Conservation (phyloP, 2,888 invertebrate genomes). For the Drosophila borealis region DNA sequence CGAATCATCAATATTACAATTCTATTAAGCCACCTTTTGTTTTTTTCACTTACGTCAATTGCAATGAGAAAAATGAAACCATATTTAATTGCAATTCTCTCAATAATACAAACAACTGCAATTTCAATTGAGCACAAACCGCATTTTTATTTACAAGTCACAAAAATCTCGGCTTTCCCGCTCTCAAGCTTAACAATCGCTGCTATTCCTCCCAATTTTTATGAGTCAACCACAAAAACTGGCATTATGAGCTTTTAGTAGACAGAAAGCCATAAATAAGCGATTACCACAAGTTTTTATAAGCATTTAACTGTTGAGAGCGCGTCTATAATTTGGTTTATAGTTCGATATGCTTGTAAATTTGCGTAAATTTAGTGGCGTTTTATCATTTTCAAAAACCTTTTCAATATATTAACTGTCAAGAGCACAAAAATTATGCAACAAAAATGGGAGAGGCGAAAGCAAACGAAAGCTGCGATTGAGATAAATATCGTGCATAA, state of each 20-base stretch:
- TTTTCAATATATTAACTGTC: slow-evolving; percentile 76
- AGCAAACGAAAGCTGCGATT: slow-evolving; percentile 53
- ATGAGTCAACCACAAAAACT: slow-evolving; percentile 29
- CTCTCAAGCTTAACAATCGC: slow-evolving; percentile 11
- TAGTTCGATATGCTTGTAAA: slow-evolving; percentile 59
- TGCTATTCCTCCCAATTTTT: slow-evolving; percentile 21
- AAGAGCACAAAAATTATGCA: slow-evolving; percentile 59
- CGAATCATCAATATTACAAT: too few relatives aligned
- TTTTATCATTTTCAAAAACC: slow-evolving; percentile 56
- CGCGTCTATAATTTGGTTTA: slow-evolving; percentile 42
- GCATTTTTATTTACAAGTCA: slow-evolving; percentile 5
- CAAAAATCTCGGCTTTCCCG: slow-evolving; percentile 18
- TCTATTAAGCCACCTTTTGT: too few relatives aligned
- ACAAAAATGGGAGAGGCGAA: slow-evolving; percentile 25
- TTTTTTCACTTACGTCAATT: too few relatives aligned
- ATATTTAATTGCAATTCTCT: not conserved
- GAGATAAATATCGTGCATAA: slow-evolving; percentile 74
- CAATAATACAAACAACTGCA: not conserved
- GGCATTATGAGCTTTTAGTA: slow-evolving; percentile 18
- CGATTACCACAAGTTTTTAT: slow-evolving; percentile 49
- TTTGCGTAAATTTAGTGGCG: slow-evolving; percentile 50
- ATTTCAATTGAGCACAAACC: not conserved
- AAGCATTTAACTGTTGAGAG: slow-evolving; percentile 27
- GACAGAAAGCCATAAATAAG: slow-evolving; percentile 48
- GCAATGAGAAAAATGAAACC: not conserved